phyloP scores from a whole-genome alignment of 2,797 vertebrate species.

The Leucoraja ocellata region DNA sequence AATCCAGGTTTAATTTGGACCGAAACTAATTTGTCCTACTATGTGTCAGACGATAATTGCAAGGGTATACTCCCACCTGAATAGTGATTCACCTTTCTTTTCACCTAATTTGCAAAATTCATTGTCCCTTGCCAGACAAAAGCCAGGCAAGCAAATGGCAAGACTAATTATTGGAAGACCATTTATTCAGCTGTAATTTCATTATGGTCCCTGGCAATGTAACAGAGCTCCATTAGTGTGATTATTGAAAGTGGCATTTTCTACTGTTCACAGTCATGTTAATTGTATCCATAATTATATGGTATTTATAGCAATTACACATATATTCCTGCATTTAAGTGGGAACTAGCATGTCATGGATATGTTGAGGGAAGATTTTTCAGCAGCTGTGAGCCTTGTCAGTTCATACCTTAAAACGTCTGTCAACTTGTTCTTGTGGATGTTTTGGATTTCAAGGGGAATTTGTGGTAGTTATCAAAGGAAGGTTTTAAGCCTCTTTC shows the following conservation, averaged over 20 bases:
- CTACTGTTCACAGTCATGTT: conserved; percentile 1
- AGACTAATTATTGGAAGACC: conserved; percentile 8
- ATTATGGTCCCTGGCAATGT: conserved; percentile 23
- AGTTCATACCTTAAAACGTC: not conserved
- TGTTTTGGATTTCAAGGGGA: conserved; percentile 12
- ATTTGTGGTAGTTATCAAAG: not conserved
- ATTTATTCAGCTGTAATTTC: conserved; percentile 32
- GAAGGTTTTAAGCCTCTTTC: not conserved
- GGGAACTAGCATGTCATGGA: not conserved
- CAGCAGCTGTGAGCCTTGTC: not conserved
- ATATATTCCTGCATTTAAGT: not conserved
- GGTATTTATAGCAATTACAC: conserved; percentile 29
- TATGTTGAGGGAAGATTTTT: conserved; percentile 1
- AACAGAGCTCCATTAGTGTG: conserved; percentile 12
- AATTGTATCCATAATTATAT: conserved; percentile 20
- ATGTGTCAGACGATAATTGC: not conserved
- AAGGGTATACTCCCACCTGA: conserved; percentile 12
- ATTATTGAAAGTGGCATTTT: conserved; percentile 14
- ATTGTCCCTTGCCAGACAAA: conserved; percentile 11
- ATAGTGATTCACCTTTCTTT: conserved; percentile 11
- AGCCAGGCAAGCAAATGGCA: conserved; percentile 1
- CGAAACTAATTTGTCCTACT: not conserved
- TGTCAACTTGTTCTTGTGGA: conserved; percentile 15
- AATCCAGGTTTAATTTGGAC: not conserved
- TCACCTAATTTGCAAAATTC: conserved; percentile 9